Evolutionary conservation across 2,888 invertebrate genomes (phyloP), one percentile per base, ranked within the genome.

Genomic region (Drosophila dives): DNA sequence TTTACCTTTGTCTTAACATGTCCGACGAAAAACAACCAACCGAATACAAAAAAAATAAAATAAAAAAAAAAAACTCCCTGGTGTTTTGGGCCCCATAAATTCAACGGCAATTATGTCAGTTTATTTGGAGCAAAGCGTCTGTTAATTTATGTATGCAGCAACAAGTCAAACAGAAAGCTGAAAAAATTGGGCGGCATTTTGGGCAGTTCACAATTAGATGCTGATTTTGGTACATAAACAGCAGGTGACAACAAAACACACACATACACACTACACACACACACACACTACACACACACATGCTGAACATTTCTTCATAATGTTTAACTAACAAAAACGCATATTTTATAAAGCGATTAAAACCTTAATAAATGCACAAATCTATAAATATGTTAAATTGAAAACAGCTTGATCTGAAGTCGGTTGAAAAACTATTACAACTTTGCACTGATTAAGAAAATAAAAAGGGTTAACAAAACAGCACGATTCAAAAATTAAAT

Each of bases 81-180:
- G 53, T 29, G 29, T 29, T 29, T 29, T 29, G 62, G 62, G 40
- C 29, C 49, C 67, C 88, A 89, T 89, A 89, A 90, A 89, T 90
- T 83, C 72, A 76, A 64, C 63, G 77, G 83, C 80, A 90, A 90
- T 89, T 89, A 89, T 90, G 91, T 90, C 91, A 86, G 81, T 90
- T 90, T 90, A 90, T 89, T 83, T 86, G 82, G 86, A 86, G 90
- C 90, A 90, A 86, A 89, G 89, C 85, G 80, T 87, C 75, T 71
- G 71, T 80, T 80, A 76, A 85, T 87, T 89, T 89, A 85, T 89
- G 85, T 66, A 76, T 60, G 49, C 68, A 55, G 56, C 56, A 56
- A 11, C 56, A 64, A 64, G n/a, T 20, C 20, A 36, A 12, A 42
- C 36, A 40, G 61, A 65, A 64, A 72, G 60, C 51, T 70, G 20